phyloP scores from a whole-genome alignment of 2,888 invertebrate species.

The Hybos culiciformis region DNA sequence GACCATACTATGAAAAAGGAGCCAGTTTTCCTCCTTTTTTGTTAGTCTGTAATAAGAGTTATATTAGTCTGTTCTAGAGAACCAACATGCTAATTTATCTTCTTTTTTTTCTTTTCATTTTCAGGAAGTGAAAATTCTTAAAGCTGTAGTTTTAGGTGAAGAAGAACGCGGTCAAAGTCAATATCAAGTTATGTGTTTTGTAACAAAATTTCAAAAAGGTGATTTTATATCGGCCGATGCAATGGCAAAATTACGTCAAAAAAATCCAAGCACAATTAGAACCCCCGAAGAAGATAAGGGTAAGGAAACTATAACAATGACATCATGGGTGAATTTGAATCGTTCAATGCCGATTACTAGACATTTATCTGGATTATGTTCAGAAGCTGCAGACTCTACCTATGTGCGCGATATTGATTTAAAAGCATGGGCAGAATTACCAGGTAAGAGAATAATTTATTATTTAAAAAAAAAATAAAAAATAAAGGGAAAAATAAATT shows the following conservation, averaged over 20 bases:
- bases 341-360: constrained; percentile 55
- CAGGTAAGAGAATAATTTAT: too few species aligned
- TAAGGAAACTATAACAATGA: constrained; percentile 69
- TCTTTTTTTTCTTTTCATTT: constrained; percentile 21
- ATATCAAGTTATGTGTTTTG: constrained; percentile 82
- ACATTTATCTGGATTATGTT: constrained; percentile 62
- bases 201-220: constrained; percentile 77
- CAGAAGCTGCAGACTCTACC: constrained; percentile 60
- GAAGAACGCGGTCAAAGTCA: constrained; percentile 84
- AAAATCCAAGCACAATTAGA: constrained; percentile 75
- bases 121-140: constrained; percentile 86
- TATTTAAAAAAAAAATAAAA: too few species aligned
- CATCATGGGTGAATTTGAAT: constrained; percentile 60
- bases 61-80: too few species aligned
- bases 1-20: too few species aligned
- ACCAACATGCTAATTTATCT: too few species aligned
- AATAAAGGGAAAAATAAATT: too few species aligned
- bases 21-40: too few species aligned
- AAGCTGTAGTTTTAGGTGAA: constrained; percentile 77
- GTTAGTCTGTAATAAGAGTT: too few species aligned
- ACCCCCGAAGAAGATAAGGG: constrained; percentile 84
- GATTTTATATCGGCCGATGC: constrained; percentile 94
- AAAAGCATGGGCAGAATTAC: constrained; percentile 61
- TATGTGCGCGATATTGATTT: constrained; percentile 68
- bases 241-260: constrained; percentile 87